A percentile compares a stretch with the other conserved stretches of the same genome.
phyloP scores from a whole-genome alignment of 1,140 invertebrate genomes.

The Antheraea pernyi region DNA sequence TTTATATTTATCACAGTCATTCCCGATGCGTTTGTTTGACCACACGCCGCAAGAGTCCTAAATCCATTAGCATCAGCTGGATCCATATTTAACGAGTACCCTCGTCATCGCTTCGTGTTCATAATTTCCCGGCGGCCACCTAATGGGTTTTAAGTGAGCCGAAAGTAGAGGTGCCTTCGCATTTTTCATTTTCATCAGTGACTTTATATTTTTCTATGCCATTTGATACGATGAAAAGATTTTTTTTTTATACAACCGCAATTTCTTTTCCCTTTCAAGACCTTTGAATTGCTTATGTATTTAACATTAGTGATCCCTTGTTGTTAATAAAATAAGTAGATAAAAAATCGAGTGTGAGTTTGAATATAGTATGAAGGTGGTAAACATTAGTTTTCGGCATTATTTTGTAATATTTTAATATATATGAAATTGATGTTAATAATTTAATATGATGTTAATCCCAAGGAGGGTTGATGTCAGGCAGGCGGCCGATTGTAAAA shows the following conservation, averaged over 20 bases:
- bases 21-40: constrained; percentile 2
- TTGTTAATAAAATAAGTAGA: too few species aligned
- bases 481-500: too few species aligned
- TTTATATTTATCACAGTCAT: constrained; percentile 1
- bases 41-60: not conserved
- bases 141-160: constrained; percentile 2
- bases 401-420: too few species aligned
- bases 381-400: too few species aligned
- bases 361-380: too few species aligned
- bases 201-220: constrained; percentile 1
- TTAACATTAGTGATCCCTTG: too few species aligned
- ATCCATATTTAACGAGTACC: constrained; percentile 34
- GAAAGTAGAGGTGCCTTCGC: not conserved
- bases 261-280: not conserved
- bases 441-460: too few species aligned
- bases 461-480: too few species aligned
- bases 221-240: not conserved
- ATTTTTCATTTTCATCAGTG: not conserved
- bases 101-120: constrained; percentile 7
- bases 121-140: constrained; percentile 1
- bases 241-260: not conserved
- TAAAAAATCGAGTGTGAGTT: too few species aligned
- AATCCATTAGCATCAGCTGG: constrained; percentile 15
- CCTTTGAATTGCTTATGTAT: not conserved
- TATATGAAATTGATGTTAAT: too few species aligned